Conservation (phyloP, 2,797 vertebrate genomes). For the Morus bassanus region DNA sequence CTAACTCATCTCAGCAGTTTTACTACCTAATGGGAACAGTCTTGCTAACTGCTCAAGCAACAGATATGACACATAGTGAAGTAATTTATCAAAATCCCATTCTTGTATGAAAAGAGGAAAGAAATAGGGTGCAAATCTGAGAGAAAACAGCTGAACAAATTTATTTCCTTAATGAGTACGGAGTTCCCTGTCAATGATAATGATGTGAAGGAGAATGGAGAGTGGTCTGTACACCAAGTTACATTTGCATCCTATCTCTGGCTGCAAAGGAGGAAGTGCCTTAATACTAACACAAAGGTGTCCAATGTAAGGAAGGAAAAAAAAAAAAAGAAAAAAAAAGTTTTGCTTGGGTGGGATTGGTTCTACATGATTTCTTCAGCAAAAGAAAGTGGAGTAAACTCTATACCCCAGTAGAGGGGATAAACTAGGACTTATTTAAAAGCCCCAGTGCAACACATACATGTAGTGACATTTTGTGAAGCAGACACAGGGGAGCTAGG, state of each 20-base stretch:
- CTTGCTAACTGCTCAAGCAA: background rate
- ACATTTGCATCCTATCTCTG: background rate
- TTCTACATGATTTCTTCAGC: background rate
- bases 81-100: background rate
- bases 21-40: background rate
- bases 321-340: background rate
- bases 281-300: background rate
- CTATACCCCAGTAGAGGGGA: background rate
- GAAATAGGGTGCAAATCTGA: background rate
- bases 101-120: background rate
- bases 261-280: background rate
- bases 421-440: slow-evolving; percentile 10
- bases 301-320: background rate
- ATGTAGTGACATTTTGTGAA: slow-evolving; percentile 1
- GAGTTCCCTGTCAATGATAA: background rate
- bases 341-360: background rate
- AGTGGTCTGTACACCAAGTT: background rate
- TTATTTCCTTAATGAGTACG: background rate
- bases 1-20: background rate
- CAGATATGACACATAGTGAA: background rate
- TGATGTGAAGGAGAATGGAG: background rate
- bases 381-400: slow-evolving; percentile 4
- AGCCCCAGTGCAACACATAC: background rate
- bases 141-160: background rate
- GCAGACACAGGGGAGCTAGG: background rate